phyloP scores from a whole-genome alignment of 2,888 invertebrate species.

The Macropis europaea region DNA sequence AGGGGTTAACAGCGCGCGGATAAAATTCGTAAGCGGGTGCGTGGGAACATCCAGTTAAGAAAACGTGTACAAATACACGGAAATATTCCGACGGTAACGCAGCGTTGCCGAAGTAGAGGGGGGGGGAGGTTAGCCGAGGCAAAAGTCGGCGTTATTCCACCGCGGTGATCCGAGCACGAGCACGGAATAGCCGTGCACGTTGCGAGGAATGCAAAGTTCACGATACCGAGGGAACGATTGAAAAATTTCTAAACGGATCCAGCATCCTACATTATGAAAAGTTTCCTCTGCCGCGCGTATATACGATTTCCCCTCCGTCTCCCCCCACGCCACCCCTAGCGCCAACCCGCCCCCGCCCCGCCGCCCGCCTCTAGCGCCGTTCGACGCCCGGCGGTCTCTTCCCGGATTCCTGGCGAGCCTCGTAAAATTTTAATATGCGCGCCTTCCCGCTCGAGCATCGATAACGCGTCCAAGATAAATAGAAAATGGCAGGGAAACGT shows the following conservation, averaged over 20 bases:
- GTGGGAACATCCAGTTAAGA: no score
- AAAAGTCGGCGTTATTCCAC: slow-evolving; percentile 39
- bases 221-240: slow-evolving; percentile 43
- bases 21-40: no score
- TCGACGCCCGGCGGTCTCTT: slow-evolving; percentile 29
- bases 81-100: slow-evolving; percentile 14
- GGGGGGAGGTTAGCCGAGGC: slow-evolving; percentile 15
- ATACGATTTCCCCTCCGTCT: slow-evolving; percentile 20
- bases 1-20: no score
- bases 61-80: no score
- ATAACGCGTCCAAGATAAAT: slow-evolving; percentile 43
- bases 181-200: slow-evolving; percentile 37
- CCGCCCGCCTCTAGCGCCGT: no score
- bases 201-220: slow-evolving; percentile 47
- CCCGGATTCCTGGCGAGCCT: slow-evolving; percentile 51
- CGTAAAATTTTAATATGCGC: slow-evolving; percentile 56
- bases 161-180: slow-evolving; percentile 30
- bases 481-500: slow-evolving; percentile 32
- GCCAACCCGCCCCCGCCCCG: no score
- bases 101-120: slow-evolving; percentile 1
- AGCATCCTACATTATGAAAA: slow-evolving; percentile 50
- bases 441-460: slow-evolving; percentile 32
- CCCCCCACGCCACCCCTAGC: no score
- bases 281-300: slow-evolving; percentile 26
- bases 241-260: slow-evolving; percentile 51